A percentile compares a stretch with the other conserved stretches of the same genome.
These are phyloP conservation scores for Lasioglossum villosulum DNA, from an alignment of 2,888 invertebrate species.

Conservation along the genomic window DNA sequence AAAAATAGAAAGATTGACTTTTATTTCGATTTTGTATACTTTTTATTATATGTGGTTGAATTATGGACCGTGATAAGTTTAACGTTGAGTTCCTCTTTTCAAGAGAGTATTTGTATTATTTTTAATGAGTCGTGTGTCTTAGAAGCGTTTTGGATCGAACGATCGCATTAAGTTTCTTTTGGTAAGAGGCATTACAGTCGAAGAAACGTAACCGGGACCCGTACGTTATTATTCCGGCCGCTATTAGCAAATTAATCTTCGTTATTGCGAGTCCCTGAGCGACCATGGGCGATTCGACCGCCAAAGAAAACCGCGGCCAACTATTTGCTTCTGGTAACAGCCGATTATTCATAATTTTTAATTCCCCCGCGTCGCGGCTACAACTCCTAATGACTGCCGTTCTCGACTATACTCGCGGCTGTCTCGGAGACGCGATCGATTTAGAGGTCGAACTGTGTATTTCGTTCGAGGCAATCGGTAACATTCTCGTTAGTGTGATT, in stretches of 20 bases:
- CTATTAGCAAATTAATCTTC: constrained; percentile 58
- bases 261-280: constrained; percentile 23
- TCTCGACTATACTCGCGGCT: neutral
- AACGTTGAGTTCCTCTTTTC: no score
- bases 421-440: constrained; percentile 23
- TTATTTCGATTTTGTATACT: no score
- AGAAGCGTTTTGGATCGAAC: neutral
- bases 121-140: neutral
- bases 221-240: constrained; percentile 15
- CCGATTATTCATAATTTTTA: constrained; percentile 37
- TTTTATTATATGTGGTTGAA: no score
- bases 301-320: constrained; percentile 22
- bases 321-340: constrained; percentile 31
- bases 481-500: constrained; percentile 61
- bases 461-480: constrained; percentile 51
- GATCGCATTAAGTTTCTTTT: neutral
- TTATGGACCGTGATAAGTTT: no score
- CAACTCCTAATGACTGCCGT: constrained; percentile 21
- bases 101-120: neutral
- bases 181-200: neutral
- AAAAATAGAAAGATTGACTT: no score
- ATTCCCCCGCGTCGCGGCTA: neutral
- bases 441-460: constrained; percentile 30
- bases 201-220: neutral
- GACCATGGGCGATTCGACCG: constrained; percentile 14